Evolutionary conservation across 2,113 vertebrate genomes (phyloP), one percentile per base, ranked within the genome.

Genomic region (Epinephelus fuscoguttatus): DNA sequence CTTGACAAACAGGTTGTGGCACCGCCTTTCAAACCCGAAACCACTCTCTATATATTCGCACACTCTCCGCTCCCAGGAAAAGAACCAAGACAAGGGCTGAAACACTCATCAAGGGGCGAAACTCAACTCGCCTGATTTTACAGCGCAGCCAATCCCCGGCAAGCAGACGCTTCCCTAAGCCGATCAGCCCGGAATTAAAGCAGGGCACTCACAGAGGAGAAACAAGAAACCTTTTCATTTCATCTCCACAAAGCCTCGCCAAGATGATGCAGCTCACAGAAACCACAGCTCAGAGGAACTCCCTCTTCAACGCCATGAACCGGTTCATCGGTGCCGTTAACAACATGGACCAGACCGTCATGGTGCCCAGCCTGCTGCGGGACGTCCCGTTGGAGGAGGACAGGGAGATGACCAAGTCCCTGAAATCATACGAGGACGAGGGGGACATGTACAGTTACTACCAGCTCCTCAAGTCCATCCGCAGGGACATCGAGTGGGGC

Each of bases 271-370:
- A 98, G 90, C 93, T 97, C 80, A 91, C 92, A 42, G 97, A 99
- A 64, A 95, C 96, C 50, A 94, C 96, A 90, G 96, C 94, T 78
- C 97, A 98, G 94, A 99, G 97, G 89, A 97, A 99, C 93, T 97
- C 97, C 52, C 96, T 99, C 64, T 98, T 99, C 87, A 98, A 97
- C 86, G 97, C 98, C 92, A 99, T 99, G 98, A 98, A 99, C 93
- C 96, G 97, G 81, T 99, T 99, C 91, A 96, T 99, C 70, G 96
- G 97, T 69, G 98, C 98, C 0, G 98, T 99, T 47, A 99, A 98
- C 94, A 97, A 98, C 95, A 99, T 99, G 98, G 98, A 99, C 93
- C 96, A 98, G 96, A 99, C 98, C 9, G 95, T 99, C 85, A 97
- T 99, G 98, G 95, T 99, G 88, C 98, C 98, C 73, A 99, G 97